Evolutionary conservation across 1,140 invertebrate species (phyloP), one percentile per base, ranked within the genome.

Genomic region (Luehdorfia chinensis): DNA sequence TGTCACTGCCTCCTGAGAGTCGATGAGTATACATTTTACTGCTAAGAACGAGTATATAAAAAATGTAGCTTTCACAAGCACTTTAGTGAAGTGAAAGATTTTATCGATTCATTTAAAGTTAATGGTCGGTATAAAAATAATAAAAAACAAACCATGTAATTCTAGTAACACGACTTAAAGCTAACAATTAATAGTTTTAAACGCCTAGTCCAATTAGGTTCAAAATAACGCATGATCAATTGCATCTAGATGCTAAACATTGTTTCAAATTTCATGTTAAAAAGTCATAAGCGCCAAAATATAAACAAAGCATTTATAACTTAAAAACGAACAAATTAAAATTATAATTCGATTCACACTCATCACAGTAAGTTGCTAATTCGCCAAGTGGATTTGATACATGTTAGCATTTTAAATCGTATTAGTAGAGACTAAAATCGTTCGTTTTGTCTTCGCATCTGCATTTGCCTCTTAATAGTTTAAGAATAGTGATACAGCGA

Each of bases 401-500:
- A 14, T 33, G 7, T 33, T 15, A 13, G 5, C 0, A 7, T 33
- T 12, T 15, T 33, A 14, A 14, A 14, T 15, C 1, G 4, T 18
- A 4, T 4, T 2, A 2, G 18, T 36, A 36, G 8, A 19, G 33
- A 9, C 9, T 11, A 36, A 36, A 19, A 19, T 36, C 18, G 18
- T 19, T 12, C 11, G 16, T 5, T 19, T 36, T 36, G 12, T 12
- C 18, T 19, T 36, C 6, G 8, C 4, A 18, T 15, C 8, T 1
- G 15, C 16, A 5, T 36, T 18, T 27, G 31, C 23, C 32, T 34
- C 21, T 12, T 28, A 12, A 27, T 19, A 39, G 9, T 30, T 32
- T 27, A 39, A 36, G 39, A 49, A 49, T 50, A 55, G 44, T 47
- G 34, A 13, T 23, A 25, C 6, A 16, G 33, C 23, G 21, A 47